Base-by-base conservation (phyloP, 1,140 invertebrate genomes). In the Notospermus geniculatus region DNA sequence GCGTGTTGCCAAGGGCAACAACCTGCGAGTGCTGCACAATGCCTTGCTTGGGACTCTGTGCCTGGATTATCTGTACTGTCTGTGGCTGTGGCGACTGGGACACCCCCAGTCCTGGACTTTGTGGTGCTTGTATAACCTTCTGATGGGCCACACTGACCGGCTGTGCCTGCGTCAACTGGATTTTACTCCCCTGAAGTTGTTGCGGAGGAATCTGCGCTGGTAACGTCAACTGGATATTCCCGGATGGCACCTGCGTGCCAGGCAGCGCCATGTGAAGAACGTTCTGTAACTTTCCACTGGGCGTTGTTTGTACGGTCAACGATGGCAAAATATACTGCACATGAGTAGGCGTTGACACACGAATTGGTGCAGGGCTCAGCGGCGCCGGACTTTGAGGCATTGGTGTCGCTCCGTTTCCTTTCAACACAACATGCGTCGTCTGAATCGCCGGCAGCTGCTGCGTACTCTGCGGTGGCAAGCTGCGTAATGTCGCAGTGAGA, bases 211-310 rank as follows among this genome's bases (percentile, higher is more conserved):
- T 25, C 19, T 55, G 54, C 5, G 5, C 19, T 9, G 56, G 56
- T 23, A 58, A n/a, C 17, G 59, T 46, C 53, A 61, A 50, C 59
- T 61, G 59, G 2, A 76, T 71, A 57, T 71, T 75, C 25, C 68
- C 69, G 39, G 70, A 68, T 39, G 69, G 72, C 2, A 75, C 55
- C 2, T 67, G 69, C 50, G 69, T 65, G 36, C 73, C 74, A 36
- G 75, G 72, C 41, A 79, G 62, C n/a, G 75, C 75, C 77, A 79
- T 79, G 57, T 79, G 77, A n/a, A 79, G 63, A 30, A 78, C 66
- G 54, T 75, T 75, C 57, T 72, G 71, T 17, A 72, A 54, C 63
- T 76, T 76, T 29, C 67, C 69, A 13, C 74, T 74, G 39, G 60
- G 70, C 17, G 69, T 66, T 69, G 70, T 46, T 73, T 69, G 57